phyloP scores from a whole-genome alignment of 2,113 vertebrate species.

The Motacilla alba region DNA sequence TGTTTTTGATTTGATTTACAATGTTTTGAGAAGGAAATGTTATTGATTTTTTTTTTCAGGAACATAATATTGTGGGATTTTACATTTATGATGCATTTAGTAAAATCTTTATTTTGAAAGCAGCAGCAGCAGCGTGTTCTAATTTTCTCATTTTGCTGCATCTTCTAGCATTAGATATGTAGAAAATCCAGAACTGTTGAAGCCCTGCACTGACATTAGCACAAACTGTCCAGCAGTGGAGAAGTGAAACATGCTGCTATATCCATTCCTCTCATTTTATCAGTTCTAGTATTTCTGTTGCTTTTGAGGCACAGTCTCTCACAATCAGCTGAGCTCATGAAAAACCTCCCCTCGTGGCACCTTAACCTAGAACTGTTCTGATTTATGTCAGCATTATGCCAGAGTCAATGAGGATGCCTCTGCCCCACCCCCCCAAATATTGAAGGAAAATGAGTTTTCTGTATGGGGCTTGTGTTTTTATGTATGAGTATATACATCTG shows the following conservation, averaged over 20 bases:
- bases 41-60: not conserved
- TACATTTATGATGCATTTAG: not conserved
- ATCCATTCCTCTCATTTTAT: not conserved
- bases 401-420: not conserved
- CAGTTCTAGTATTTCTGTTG: not conserved
- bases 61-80: not conserved
- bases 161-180: not conserved
- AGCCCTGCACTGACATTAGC: not conserved
- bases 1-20: not conserved
- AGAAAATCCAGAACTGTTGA: not conserved
- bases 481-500: not conserved
- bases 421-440: rapidly evolving
- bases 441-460: not conserved
- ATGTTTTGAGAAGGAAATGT: not conserved
- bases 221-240: not conserved
- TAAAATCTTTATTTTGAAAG: not conserved
- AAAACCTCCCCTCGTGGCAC: not conserved
- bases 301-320: not conserved
- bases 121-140: not conserved
- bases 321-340: not conserved
- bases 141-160: not conserved
- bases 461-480: not conserved
- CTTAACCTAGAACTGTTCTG: not conserved
- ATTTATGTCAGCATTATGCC: not conserved
- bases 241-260: not conserved